Base-by-base conservation (phyloP, 2,888 invertebrate species). In the Polymixis flavicincta region DNA sequence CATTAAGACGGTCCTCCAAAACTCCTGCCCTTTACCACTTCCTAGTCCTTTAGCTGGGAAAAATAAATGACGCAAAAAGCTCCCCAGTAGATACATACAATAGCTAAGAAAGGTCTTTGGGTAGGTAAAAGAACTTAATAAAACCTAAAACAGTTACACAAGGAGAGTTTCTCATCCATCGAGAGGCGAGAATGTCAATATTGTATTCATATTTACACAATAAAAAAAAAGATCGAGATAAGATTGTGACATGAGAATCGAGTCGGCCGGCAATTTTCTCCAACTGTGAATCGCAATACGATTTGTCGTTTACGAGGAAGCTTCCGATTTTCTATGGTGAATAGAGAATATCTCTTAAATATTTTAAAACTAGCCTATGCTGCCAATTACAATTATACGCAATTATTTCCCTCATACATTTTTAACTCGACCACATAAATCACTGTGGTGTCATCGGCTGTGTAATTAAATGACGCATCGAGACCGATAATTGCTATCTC, bases 401-500 rank as follows among this genome's bases (percentile, higher is more conserved):
- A 32, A 32, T 60, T 28, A 45, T 59, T 57, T 42, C n/a, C 45
- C 48, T 65, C 14, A 14, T 19, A 64, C 19, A 19, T 45, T 70
- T 68, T 68, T n/a, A n/a, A 65, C 19, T 25, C n/a, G 25, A 52
- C 25, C 9, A 11, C 67, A 22, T 37, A 25, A 50, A 70, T 52
- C 25, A 52, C 14, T 63, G 19, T n/a, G 42, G 0, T 54, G 42
- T 54, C 71, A 69, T 1, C 45, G 54, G 28, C 13, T 28, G 3
- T 42, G 13, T 69, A 32, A 54, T 69, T n/a, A 54, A 54, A 54
- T 54, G 28, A 17, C 11, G 42, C 25, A 42, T 71, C 2, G 7
- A 13, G 28, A 9, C 17, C 28, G 11, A 28, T 42, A 22, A 17
- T 71, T 66, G 37, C 3, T 50, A 9, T n/a, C 14, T 52, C 13